Evolutionary conservation across 2,888 invertebrate species (phyloP).

Genomic region (Drosophila emarginata): DNA sequence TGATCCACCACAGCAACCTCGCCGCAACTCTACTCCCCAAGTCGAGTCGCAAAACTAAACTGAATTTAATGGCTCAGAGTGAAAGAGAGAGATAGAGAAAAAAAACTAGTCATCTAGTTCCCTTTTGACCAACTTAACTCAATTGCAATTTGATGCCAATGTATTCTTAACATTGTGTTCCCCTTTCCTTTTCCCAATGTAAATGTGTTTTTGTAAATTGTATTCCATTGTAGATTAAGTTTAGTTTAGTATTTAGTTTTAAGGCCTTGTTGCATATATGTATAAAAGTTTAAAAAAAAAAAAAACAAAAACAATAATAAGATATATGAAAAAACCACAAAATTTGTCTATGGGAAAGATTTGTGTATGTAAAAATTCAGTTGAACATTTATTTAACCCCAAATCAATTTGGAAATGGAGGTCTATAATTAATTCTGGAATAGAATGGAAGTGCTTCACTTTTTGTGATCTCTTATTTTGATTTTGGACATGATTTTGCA

Average conservation of each 20-base stretch:
- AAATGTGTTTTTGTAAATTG: conserved; percentile 36
- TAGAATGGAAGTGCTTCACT: too few relatives aligned
- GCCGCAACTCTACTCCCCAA: conserved; percentile 71
- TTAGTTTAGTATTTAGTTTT: conserved; percentile 34
- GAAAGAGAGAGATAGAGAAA: neutral
- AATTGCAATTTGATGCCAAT: conserved; percentile 40
- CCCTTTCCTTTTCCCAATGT: conserved; percentile 2
- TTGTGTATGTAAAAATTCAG: neutral
- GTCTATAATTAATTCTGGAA: too few relatives aligned
- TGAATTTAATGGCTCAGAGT: conserved; percentile 17
- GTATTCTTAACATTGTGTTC: conserved; percentile 50
- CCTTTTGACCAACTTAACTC: conserved; percentile 35
- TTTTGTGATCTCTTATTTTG: neutral
- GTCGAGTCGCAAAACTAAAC: conserved; percentile 78
- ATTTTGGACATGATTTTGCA: neutral
- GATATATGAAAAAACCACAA: conserved; percentile 18
- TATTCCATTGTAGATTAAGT: conserved; percentile 47
- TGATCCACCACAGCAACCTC: conserved; percentile 81
- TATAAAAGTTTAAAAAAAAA: conserved; percentile 38
- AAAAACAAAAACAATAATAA: conserved; percentile 9
- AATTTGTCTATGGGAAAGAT: neutral
- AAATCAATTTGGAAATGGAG: too few relatives aligned
- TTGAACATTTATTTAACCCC: neutral
- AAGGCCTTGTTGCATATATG: conserved; percentile 39
- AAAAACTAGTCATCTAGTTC: conserved; percentile 67